Evolutionary conservation across 2,888 invertebrate species (phyloP), one percentile per base, ranked within the genome.

Genomic region (Geotrupes spiniger): DNA sequence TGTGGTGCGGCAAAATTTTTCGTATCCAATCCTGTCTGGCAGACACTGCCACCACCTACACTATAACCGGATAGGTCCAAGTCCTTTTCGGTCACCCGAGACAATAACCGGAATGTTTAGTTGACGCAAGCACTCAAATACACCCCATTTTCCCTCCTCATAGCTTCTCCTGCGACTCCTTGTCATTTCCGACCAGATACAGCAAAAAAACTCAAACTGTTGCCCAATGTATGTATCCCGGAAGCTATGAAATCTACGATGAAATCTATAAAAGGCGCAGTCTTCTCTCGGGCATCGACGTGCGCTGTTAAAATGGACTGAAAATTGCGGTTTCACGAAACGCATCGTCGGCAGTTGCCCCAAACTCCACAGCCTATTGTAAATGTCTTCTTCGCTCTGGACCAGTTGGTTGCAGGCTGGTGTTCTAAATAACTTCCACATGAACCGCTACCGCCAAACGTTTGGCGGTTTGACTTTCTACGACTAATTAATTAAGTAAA

Each of bases 211-310:
- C 81, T n/a, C 43, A 92, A 70, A 21, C 87, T 89, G 70, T 91
- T 91, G 15, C 89, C 88, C 69, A 91, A 85, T 66, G 92, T 91
- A 70, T 90, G 89, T 64, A 92, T 91, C 37, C 91, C 91, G 26
- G 91, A 90, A 4, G 89, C 87, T 60, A 92, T 85, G 63, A 92
- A 90, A 72, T 92, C 92, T 36, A 92, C 87, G 42, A 91, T 83
- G 0, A n/a, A n/a, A n/a, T n/a, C n/a, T n/a, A n/a, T n/a, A n/a
- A n/a, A n/a, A n/a, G 88, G 89, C 0, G 89, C 87, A 64, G 87
- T 89, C 71, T 91, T 90, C 65, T 92, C 92, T 40, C 85, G 76
- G 63, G 84, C 81, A 63, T 91, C 90, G 36, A 91, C 74, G 50
- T 80, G 80, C 36, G 87, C 83, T 29, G 81, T 79, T 36, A 92